phyloP scores from a whole-genome alignment of 2,113 vertebrate species.

The human (Homo sapiens) region GRCh38 chr6:118528001-118528500 shows the following conservation, averaged over 20 bases:
- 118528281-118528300: not conserved
- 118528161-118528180: not conserved
- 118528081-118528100: not conserved
- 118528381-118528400: not conserved
- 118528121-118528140: not conserved
- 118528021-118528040: not conserved
- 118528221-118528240: not conserved
- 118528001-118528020: not conserved
- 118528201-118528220: not conserved
- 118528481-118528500: not conserved
- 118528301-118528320: not conserved
- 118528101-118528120: not conserved
- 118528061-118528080: not conserved
- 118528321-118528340: not conserved
- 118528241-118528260: not conserved
- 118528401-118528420: constrained; percentile 13
- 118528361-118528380: not conserved
- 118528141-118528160: not conserved
- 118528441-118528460: not conserved
- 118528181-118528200: not conserved
- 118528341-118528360: not conserved
- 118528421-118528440: not conserved
- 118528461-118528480: not conserved
- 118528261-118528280: not conserved
- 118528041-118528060: not conserved